Evolutionary conservation across 1,140 invertebrate genomes (phyloP).

Genomic region (Spodoptera litura): DNA sequence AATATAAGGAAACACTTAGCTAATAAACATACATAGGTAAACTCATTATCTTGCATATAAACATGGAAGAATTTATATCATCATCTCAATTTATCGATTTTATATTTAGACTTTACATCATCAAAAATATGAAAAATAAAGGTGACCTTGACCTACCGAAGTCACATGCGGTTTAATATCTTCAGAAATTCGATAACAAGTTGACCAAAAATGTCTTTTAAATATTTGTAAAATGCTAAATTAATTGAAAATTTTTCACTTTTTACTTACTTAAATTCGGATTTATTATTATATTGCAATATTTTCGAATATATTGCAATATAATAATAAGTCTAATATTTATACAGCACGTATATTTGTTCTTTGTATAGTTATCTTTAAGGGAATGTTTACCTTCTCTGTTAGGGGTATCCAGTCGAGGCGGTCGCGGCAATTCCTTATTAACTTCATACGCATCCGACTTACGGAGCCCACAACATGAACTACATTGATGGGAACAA

Average conservation of each 20-base stretch:
- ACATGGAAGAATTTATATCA: constrained; percentile 8
- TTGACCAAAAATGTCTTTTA: too few species aligned
- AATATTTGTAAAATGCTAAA: too few species aligned
- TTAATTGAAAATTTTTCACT: too few species aligned
- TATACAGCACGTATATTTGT: too few species aligned
- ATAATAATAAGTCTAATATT: too few species aligned
- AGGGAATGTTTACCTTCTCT: constrained; percentile 55
- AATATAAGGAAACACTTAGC: constrained; percentile 30
- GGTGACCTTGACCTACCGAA: constrained; percentile 37
- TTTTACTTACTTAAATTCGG: too few species aligned
- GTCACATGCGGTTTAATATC: too few species aligned
- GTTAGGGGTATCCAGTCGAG: constrained; percentile 61
- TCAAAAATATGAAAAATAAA: not conserved
- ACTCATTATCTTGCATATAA: constrained; percentile 23
- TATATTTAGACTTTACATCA: constrained; percentile 4
- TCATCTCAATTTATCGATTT: constrained; percentile 12
- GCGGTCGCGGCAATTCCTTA: constrained; percentile 74
- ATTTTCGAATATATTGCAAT: too few species aligned
- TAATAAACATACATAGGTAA: constrained; percentile 2
- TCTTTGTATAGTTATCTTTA: constrained; percentile 43
- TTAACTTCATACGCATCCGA: constrained; percentile 68
- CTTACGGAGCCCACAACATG: constrained; percentile 61
- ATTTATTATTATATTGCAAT: too few species aligned
- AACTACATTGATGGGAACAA: constrained; percentile 60
- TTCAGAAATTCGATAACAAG: too few species aligned